Conservation (phyloP, 1,140 invertebrate species). For the Polyergus mexicanus region DNA sequence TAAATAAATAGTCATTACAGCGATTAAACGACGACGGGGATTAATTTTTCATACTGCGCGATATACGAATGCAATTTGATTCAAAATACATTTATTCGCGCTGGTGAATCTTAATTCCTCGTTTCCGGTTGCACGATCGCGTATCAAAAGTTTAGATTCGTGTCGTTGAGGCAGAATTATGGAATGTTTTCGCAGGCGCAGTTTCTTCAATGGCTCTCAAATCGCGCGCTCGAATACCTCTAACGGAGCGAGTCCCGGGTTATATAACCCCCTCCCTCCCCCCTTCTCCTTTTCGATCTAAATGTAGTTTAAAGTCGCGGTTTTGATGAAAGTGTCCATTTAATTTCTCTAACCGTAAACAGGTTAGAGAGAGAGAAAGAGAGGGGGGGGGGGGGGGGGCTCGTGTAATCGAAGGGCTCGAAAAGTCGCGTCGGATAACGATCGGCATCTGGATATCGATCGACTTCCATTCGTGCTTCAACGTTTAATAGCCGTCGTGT, state of each 20-base stretch:
- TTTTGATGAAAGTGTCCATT: constrained; percentile 66
- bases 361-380: constrained; percentile 63
- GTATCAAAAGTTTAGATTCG: neutral
- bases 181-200: neutral
- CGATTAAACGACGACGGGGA: neutral
- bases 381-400: no score
- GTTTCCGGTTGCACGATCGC: neutral
- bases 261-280: neutral
- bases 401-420: constrained; percentile 73
- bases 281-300: neutral
- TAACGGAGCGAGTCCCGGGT: constrained; percentile 24
- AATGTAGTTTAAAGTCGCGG: constrained; percentile 14
- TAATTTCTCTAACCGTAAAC: constrained; percentile 47
- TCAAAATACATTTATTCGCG: neutral
- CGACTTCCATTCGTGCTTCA: constrained; percentile 72
- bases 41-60: neutral
- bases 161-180: neutral
- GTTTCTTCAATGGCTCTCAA: constrained; percentile 9
- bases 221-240: constrained; percentile 13
- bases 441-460: constrained; percentile 78
- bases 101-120: neutral
- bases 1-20: neutral
- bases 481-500: constrained; percentile 67
- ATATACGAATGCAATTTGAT: neutral
- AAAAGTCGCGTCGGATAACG: constrained; percentile 77